Evolutionary conservation across 64 coral and sea anemone species (phyloP).

Genomic region (Stichodactyla helianthus): DNA sequence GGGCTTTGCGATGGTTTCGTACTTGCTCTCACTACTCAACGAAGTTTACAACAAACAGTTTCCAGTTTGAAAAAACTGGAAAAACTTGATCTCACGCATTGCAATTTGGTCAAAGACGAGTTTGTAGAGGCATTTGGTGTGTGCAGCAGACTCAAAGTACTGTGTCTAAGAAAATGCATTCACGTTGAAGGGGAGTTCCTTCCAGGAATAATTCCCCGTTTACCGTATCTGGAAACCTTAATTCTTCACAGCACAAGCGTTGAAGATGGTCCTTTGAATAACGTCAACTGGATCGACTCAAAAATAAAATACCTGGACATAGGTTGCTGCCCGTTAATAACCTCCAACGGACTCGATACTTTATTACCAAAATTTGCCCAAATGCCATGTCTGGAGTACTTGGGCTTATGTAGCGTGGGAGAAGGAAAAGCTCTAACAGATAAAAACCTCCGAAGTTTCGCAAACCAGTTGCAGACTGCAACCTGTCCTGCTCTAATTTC

Average conservation of each 20-base stretch:
- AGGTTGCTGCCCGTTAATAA: slow-evolving; percentile 46
- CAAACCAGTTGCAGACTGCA: background rate
- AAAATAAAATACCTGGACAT: slow-evolving; percentile 46
- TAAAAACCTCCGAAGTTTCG: background rate
- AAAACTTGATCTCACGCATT: slow-evolving; percentile 39
- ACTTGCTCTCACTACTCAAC: slow-evolving; percentile 29
- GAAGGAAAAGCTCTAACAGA: slow-evolving; percentile 27
- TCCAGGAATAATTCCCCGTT: slow-evolving; percentile 5
- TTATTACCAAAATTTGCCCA: background rate
- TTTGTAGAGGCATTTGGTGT: slow-evolving; percentile 17
- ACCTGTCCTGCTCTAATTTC: background rate
- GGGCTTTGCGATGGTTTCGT: slow-evolving; percentile 54
- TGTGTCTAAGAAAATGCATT: slow-evolving; percentile 40
- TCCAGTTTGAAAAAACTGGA: slow-evolving; percentile 18
- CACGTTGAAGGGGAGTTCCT: slow-evolving; percentile 27
- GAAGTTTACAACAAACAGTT: slow-evolving; percentile 12
- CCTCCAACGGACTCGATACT: slow-evolving; percentile 17
- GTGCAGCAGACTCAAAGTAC: slow-evolving; percentile 30
- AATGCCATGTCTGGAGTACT: slow-evolving; percentile 27
- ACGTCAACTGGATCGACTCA: slow-evolving; percentile 28
- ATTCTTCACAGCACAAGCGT: slow-evolving; percentile 54
- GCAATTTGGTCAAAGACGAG: slow-evolving; percentile 21
- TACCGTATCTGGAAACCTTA: slow-evolving; percentile 32
- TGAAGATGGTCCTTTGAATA: slow-evolving; percentile 27
- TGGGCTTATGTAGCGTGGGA: slow-evolving; percentile 26